Base-by-base conservation (phyloP, 2,113 vertebrate species). In the Pollachius pollachius region DNA sequence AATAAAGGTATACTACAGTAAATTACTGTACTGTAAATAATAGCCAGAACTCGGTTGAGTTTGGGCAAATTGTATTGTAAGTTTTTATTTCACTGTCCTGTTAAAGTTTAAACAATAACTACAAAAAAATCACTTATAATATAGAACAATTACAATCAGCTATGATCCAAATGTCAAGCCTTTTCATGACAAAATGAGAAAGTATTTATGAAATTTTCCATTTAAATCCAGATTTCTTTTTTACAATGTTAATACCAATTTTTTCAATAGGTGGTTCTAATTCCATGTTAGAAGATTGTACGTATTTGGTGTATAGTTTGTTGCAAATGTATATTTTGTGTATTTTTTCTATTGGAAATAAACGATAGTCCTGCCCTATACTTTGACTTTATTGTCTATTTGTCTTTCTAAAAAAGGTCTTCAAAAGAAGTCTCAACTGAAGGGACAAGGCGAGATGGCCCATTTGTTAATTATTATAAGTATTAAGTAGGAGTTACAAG, bases 21-120 rank as follows among this genome's bases (percentile, higher is more conserved):
- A 91, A 94, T 96, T 96, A 96, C 95, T 96, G 95, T 95, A 90
- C 92, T 95, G 94, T 95, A 94, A 90, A 95, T 93, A 80, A n/a
- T 17, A 65, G 19, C 18, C 64, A 66, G 64, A 52, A 18, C 48
- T 52, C 19, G 21, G 52, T 54, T 5, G 9, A 48, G 12, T 52
- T 13, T 41, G n/a, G 25, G 17, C 62, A 37, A 17, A 30, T 64
- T 41, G 34, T 41, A 18, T 1, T 48, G 11, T 41, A 34, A 17
- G 16, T 18, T 17, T 16, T 48, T 34, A 64, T 18, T 64, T 48
- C 19, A 34, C 25, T 37, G 61, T 16, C 56, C 59, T 12, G 1
- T 60, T 17, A 8, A 58, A 57, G n/a, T 17, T 57, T 23, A 2
- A 48, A 48, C 41, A 48, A 48, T 48, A 48, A 48, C 41, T 48